A percentile compares a stretch with the other conserved stretches of the same genome.
Conservation (phyloP, 2,888 invertebrate genomes). For the Hemistola chrysoprasaria region DNA sequence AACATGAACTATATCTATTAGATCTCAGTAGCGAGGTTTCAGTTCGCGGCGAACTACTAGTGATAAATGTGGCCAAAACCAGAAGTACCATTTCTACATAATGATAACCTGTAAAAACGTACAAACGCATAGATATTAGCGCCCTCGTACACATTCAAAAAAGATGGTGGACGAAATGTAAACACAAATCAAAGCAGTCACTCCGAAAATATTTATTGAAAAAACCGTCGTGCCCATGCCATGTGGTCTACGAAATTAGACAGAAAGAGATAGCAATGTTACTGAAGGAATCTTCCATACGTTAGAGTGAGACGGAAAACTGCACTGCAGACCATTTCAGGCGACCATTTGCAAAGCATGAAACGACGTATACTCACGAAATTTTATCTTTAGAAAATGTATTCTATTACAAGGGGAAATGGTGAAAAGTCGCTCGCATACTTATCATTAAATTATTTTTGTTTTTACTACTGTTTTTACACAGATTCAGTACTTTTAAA, state of each 20-base stretch:
- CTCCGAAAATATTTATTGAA: no score
- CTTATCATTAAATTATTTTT: slow-evolving; percentile 34
- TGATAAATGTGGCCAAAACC: no score
- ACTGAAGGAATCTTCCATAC: slow-evolving; percentile 17
- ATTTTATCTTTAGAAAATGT: no score
- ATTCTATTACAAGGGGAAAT: not conserved
- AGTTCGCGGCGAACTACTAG: no score
- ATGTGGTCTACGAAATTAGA: slow-evolving; percentile 47
- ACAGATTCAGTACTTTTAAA: slow-evolving; percentile 46
- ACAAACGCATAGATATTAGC: no score
- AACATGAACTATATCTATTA: no score
- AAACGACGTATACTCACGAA: slow-evolving; percentile 33
- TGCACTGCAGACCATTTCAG: slow-evolving; percentile 73
- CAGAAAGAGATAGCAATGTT: slow-evolving; percentile 40
- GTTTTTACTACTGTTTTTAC: slow-evolving; percentile 42
- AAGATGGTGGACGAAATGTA: no score
- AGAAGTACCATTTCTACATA: no score
- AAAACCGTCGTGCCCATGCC: slow-evolving; percentile 14
- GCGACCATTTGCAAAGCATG: slow-evolving; percentile 45
- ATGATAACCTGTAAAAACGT: no score
- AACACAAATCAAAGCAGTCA: no score
- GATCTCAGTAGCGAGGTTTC: no score
- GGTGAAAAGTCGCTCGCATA: slow-evolving; percentile 21
- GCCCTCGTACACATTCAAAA: no score
- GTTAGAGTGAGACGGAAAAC: slow-evolving; percentile 43